Evolutionary conservation across 2,797 vertebrate species (phyloP), one percentile per base, ranked within the genome.

Genomic region (Capromys pilorides): DNA sequence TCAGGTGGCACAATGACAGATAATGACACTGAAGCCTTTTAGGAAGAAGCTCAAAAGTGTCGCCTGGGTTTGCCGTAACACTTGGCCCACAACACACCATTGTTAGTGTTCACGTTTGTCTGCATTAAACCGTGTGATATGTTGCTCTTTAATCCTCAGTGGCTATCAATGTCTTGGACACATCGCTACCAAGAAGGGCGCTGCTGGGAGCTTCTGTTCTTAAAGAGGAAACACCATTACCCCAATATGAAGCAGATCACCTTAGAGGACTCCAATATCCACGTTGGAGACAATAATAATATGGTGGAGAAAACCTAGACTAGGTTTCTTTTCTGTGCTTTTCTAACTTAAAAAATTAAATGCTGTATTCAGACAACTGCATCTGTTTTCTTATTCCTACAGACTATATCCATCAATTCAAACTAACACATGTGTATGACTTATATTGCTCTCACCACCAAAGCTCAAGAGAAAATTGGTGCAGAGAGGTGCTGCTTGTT

Each of bases 301-400:
- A 41, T 49, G 64, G 16, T 22, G 11, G 57, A 24, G 41, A 75
- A 54, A 79, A 33, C 69, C 41, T 24, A 86, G 61, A 83, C 14
- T 82, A 59, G 24, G 18, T 73, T 86, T 86, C 24, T 91, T 85
- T 79, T 86, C 31, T 80, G 1, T 67, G 39, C 51, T 66, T 93
- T 91, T 80, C 51, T 31, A 94, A 49, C 78, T 51, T 31, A 91
- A 86, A 90, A 84, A 86, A n/a, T 26, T n/a, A 36, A 86, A 59
- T 26, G n/a, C 7, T 66, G 8, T 59, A 49, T n/a, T 54, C 51
- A 66, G 24, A 57, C 79, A 79, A 83, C 78, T n/a, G 22, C 54
- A 41, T 61, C 41, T 84, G 10, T 51, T 87, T 93, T 87, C 36
- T 77, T 87, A 9, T 87, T 78, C 12, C 12, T 64, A 62, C 3